These are phyloP conservation scores for Ceratothoa steindachneri DNA, from an alignment of 2,888 invertebrate species.

Conservation along the genomic window DNA sequence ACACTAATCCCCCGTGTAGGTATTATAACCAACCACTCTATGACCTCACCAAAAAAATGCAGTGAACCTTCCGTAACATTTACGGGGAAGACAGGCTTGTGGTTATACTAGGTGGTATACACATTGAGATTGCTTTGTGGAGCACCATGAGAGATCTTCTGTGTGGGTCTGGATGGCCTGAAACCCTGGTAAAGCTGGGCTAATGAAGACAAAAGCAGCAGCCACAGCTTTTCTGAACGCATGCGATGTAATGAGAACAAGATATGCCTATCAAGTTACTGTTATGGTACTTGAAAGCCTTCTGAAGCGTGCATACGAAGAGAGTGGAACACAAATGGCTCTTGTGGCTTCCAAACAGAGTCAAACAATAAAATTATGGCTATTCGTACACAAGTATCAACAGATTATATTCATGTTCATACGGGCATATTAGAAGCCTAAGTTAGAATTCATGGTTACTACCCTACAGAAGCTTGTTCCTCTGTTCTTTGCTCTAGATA, in stretches of 20 bases:
- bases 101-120: neutral
- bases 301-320: conserved; percentile 5
- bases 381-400: neutral
- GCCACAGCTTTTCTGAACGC: conserved; percentile 29
- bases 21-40: neutral
- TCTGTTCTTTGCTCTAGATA: neutral
- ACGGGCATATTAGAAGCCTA: neutral
- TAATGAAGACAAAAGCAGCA: conserved; percentile 3
- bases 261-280: conserved; percentile 49
- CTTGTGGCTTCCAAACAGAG: neutral
- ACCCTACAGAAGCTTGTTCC: neutral
- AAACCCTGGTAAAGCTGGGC: conserved; percentile 11
- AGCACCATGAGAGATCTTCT: conserved; percentile 7
- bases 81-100: neutral
- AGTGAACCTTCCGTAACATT: neutral
- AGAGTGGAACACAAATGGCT: neutral
- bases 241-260: conserved; percentile 30
- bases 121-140: conserved; percentile 7
- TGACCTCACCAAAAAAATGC: neutral
- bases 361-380: neutral
- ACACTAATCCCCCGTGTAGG: neutral
- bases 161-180: conserved; percentile 6
- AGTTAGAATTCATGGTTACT: neutral
- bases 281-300: conserved; percentile 43
- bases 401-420: neutral